A percentile compares a stretch with the other conserved stretches of the same genome.
phyloP scores from a whole-genome alignment of 2,797 vertebrate genomes.

The Eulemur mongoz region DNA sequence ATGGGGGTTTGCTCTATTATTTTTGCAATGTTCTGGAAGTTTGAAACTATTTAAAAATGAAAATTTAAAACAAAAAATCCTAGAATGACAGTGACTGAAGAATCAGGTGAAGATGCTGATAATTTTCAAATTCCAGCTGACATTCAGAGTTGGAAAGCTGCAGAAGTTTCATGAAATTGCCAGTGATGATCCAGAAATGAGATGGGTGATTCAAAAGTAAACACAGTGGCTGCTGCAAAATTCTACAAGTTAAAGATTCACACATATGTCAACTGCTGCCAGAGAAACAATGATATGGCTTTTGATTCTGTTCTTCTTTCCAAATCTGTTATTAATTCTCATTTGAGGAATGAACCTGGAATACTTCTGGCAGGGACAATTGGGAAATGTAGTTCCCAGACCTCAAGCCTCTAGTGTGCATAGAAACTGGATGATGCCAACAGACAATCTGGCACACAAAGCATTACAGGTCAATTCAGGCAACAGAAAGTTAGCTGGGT shows the following conservation, averaged over 20 bases:
- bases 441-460: neutral
- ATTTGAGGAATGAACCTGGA: neutral
- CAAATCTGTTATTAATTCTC: neutral
- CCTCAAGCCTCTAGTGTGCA: neutral
- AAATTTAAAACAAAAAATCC: neutral
- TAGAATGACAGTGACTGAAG: neutral
- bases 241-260: neutral
- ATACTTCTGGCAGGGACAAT: neutral
- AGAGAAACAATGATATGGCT: neutral
- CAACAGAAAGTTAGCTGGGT: neutral
- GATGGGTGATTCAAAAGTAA: neutral
- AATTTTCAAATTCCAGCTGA: neutral
- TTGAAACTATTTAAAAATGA: neutral
- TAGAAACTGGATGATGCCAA: neutral
- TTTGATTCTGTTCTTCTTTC: slow-evolving; percentile 12
- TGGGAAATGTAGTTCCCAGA: neutral
- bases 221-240: neutral
- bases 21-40: neutral
- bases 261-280: neutral
- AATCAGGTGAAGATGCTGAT: neutral
- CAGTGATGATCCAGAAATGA: neutral
- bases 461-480: neutral
- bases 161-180: neutral
- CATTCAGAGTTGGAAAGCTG: neutral
- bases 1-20: neutral